Conservation (phyloP, 2,888 invertebrate genomes). For the Pachydiplax longipennis region DNA sequence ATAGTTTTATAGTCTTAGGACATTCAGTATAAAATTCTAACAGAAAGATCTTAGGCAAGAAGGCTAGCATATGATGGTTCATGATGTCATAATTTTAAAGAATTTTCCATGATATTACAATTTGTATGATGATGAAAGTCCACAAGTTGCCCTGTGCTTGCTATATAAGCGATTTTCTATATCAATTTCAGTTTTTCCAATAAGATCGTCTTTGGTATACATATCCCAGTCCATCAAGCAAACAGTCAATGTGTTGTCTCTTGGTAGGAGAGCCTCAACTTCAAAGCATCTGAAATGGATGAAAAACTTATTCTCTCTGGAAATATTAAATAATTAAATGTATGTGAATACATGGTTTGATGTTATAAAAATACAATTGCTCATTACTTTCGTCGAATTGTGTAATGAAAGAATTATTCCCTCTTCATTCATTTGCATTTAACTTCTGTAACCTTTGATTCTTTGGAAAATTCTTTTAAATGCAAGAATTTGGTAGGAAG, state of each 20-base stretch:
- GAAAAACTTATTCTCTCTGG: neutral
- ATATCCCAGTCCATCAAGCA: constrained; percentile 80
- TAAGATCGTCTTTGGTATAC: constrained; percentile 74
- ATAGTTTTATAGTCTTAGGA: too few species aligned
- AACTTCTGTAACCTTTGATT: too few species aligned
- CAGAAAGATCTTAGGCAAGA: too few species aligned
- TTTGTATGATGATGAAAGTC: constrained; percentile 74
- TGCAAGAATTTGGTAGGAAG: too few species aligned
- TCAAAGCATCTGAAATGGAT: constrained; percentile 71
- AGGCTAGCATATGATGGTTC: neutral
- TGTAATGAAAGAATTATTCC: too few species aligned
- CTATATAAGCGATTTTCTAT: constrained; percentile 86
- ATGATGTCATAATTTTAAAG: neutral
- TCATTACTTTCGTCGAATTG: too few species aligned
- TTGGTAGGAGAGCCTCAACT: constrained; percentile 74
- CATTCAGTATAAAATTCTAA: too few species aligned
- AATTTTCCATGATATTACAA: constrained; percentile 61
- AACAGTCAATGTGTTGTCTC: constrained; percentile 76
- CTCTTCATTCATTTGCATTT: neutral
- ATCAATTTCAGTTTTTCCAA: constrained; percentile 86
- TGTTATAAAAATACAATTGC: too few species aligned
- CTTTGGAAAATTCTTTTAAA: too few species aligned
- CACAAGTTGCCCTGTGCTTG: constrained; percentile 80
- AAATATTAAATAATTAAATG: constrained; percentile 44
- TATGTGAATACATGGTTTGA: too few species aligned